Conservation (phyloP, 2,888 invertebrate genomes). For the Phymatocera aterrima region DNA sequence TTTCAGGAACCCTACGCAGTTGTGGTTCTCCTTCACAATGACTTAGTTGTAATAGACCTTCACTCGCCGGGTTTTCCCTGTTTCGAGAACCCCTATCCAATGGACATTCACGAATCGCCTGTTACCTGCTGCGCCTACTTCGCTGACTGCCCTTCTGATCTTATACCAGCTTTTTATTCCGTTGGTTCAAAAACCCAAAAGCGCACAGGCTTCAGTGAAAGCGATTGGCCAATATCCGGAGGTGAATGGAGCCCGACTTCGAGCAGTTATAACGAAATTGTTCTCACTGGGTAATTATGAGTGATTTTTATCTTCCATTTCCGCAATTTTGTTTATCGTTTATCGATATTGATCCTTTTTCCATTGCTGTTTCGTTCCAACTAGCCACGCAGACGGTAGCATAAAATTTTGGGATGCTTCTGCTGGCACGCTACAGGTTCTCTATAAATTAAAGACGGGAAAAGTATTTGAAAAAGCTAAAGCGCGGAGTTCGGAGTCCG, state of each 20-base stretch:
- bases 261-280: constrained; percentile 98
- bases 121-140: constrained; percentile 98
- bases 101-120: constrained; percentile 99
- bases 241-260: constrained; percentile 97
- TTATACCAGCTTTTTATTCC: constrained; percentile 98
- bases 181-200: constrained; percentile 88
- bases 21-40: constrained; percentile 97
- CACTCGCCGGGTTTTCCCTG: constrained; percentile 97
- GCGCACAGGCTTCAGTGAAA: constrained; percentile 90
- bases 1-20: constrained; percentile 98
- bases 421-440: constrained; percentile 95
- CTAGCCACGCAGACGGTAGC: constrained; percentile 98
- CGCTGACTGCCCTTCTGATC: constrained; percentile 98
- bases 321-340: neutral
- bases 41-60: constrained; percentile 98
- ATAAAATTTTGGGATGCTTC: constrained; percentile 99
- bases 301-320: neutral
- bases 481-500: constrained; percentile 80
- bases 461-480: constrained; percentile 90
- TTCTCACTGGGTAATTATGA: constrained; percentile 92
- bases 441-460: constrained; percentile 98
- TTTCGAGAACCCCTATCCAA: constrained; percentile 99
- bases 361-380: constrained; percentile 65
- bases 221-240: constrained; percentile 97
- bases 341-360: constrained; percentile 48